Conservation (phyloP, 2,888 invertebrate species). For the Lordiphosa andalusiaca region DNA sequence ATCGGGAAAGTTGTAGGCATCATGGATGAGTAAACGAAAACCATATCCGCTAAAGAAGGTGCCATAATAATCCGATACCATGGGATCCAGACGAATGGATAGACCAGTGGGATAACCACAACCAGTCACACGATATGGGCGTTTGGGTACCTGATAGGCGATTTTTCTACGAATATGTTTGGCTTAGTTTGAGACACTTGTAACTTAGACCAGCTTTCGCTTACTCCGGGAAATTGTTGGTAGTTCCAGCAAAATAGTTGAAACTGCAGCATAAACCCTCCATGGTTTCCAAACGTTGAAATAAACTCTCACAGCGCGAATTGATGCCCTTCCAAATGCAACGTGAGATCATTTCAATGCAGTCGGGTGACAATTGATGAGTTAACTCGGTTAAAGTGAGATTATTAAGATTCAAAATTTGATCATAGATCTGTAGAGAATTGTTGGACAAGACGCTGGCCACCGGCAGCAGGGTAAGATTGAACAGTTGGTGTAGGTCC, state of each 20-base stretch:
- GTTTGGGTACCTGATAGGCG: constrained; percentile 77
- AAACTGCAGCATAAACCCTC: constrained; percentile 85
- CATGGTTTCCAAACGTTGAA: constrained; percentile 81
- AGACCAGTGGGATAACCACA: constrained; percentile 87
- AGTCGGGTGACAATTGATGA: constrained; percentile 81
- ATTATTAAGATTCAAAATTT: constrained; percentile 72
- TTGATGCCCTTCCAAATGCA: constrained; percentile 85
- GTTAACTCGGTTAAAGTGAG: constrained; percentile 60
- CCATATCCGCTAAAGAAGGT: constrained; percentile 84
- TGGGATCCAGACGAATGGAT: constrained; percentile 82
- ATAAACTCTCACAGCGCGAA: constrained; percentile 82
- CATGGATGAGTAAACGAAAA: constrained; percentile 84
- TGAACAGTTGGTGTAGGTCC: constrained; percentile 70
- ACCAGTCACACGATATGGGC: constrained; percentile 84
- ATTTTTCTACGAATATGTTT: constrained; percentile 66
- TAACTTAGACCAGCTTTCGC: constrained; percentile 1
- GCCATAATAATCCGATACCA: constrained; percentile 84
- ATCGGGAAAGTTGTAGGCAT: constrained; percentile 84
- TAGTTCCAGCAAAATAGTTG: constrained; percentile 82
- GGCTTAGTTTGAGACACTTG: background rate
- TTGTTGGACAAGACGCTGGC: constrained; percentile 50
- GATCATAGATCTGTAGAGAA: constrained; percentile 54
- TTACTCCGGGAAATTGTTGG: constrained; percentile 76
- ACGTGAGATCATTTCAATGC: constrained; percentile 82
- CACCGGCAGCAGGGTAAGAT: constrained; percentile 66